Conservation (phyloP, 2,888 invertebrate species). For the Drosophila subquinaria region DNA sequence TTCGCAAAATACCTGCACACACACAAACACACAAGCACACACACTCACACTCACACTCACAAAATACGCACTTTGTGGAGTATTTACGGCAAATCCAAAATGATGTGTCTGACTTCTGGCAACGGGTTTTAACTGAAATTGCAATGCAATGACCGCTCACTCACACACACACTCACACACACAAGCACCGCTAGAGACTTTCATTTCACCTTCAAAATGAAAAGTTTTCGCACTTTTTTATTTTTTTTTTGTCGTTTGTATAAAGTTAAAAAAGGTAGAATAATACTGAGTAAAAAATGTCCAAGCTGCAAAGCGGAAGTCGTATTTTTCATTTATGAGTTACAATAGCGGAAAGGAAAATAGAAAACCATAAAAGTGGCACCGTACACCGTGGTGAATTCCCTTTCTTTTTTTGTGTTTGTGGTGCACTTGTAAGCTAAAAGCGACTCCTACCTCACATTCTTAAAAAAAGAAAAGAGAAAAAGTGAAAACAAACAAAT, state of each 20-base stretch:
- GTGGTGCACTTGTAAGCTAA: slow-evolving; percentile 37
- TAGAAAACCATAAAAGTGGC: slow-evolving; percentile 73
- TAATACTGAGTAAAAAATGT: neutral
- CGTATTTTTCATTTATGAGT: slow-evolving; percentile 73
- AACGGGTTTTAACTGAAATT: slow-evolving; percentile 35
- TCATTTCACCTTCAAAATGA: slow-evolving; percentile 73
- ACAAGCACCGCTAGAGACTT: slow-evolving; percentile 39
- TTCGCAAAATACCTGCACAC: slow-evolving; percentile 41
- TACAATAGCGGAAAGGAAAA: slow-evolving; percentile 77
- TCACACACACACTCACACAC: slow-evolving; percentile 1
- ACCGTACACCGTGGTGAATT: neutral
- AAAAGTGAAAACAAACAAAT: neutral
- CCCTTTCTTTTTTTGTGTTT: slow-evolving; percentile 25
- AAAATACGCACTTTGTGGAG: slow-evolving; percentile 47
- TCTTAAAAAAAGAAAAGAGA: neutral
- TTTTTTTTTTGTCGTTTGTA: slow-evolving; percentile 19
- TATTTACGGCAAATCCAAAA: slow-evolving; percentile 73
- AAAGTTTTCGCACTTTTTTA: slow-evolving; percentile 46
- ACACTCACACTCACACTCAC: slow-evolving; percentile 14
- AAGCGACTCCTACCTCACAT: neutral
- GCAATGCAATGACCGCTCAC: slow-evolving; percentile 66
- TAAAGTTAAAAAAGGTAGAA: slow-evolving; percentile 20
- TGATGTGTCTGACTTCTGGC: slow-evolving; percentile 74
- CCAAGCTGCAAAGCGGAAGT: slow-evolving; percentile 55
- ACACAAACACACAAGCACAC: slow-evolving; percentile 16